phyloP scores from a whole-genome alignment of 2,797 vertebrate genomes.

The Danio jaintianensis region DNA sequence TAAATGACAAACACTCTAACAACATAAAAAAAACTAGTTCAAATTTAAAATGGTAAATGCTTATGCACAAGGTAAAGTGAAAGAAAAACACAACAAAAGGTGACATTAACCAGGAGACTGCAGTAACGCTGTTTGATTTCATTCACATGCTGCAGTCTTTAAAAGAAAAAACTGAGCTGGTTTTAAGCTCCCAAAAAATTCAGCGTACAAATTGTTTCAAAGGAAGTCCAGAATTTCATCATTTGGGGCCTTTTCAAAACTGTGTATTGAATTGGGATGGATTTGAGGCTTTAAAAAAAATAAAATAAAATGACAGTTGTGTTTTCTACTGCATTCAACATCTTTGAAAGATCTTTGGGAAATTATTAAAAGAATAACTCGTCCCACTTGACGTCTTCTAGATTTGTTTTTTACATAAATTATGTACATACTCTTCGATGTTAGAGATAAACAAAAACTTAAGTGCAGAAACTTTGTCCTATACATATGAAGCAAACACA shows the following conservation, averaged over 20 bases:
- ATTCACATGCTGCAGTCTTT: constrained; percentile 16
- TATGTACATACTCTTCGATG: constrained; percentile 16
- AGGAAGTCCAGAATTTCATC: constrained; percentile 17
- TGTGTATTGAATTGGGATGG: background rate
- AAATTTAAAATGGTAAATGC: constrained; percentile 32
- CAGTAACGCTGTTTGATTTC: constrained; percentile 20
- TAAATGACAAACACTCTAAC: constrained; percentile 47
- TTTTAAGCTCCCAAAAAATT: background rate
- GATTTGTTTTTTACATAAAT: constrained; percentile 10
- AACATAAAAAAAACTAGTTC: constrained; percentile 44
- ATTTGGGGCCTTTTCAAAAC: constrained; percentile 6
- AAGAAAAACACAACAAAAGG: constrained; percentile 46
- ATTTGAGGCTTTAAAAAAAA: constrained; percentile 13
- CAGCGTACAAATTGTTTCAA: background rate
- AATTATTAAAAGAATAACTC: background rate
- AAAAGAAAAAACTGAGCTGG: constrained; percentile 8
- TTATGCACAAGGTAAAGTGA: constrained; percentile 36
- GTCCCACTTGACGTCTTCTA: constrained; percentile 5
- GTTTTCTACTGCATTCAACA: constrained; percentile 34
- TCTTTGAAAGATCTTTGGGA: constrained; percentile 23
- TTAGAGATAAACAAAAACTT: constrained; percentile 32
- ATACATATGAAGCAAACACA: constrained; percentile 31
- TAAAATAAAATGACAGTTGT: background rate
- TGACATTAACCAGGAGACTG: constrained; percentile 29
- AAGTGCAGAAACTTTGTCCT: constrained; percentile 10